Evolutionary conservation across 2,888 invertebrate species (phyloP), one percentile per base, ranked within the genome.

Genomic region (Aphidoletes aphidimyza): DNA sequence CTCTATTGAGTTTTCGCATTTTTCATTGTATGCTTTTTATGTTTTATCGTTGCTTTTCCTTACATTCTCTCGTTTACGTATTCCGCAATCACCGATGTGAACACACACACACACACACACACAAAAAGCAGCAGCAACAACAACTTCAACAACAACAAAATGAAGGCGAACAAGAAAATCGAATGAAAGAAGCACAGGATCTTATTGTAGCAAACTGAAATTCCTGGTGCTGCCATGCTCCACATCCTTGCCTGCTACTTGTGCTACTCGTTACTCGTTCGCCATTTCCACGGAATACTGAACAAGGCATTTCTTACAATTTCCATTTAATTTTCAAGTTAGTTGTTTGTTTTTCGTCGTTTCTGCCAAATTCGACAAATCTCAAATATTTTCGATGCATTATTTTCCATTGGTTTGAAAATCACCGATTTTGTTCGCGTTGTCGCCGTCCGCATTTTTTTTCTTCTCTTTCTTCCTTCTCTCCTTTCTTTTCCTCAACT

Each of bases 251-350:
- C 26, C 54, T 5, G 26, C n/a, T 9, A n/a, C 22, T 30, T 69
- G 69, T 34, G 3, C 11, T 30, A 14, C 2, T 14, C 34, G 69
- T 30, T 69, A 30, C 69, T 69, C 30, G 30, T 34, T 69, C 34
- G 14, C 69, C 30, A 69, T 69, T 69, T 69, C 69, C 34, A 69
- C 14, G 11, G 30, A 69, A 69, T 69, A 69, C 26, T 69, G 69
- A 69, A 69, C 30, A 30, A 69, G 69, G 69, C 69, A 69, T 69
- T 69, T 69, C 69, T 30, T 69, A 69, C 69, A 69, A 69, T 69
- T 69, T 69, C 69, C 69, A 69, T 69, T 69, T 69, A 69, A 69
- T 69, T 69, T 69, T 69, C 69, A 69, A 69, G 69, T 34, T 69
- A 30, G 11, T 69, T 30, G 14, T 30, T 30, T 69, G 14, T 11